A percentile compares a stretch with the other conserved stretches of the same genome.
phyloP scores from a whole-genome alignment of 2,113 vertebrate genomes.

The Sebastes fasciatus region DNA sequence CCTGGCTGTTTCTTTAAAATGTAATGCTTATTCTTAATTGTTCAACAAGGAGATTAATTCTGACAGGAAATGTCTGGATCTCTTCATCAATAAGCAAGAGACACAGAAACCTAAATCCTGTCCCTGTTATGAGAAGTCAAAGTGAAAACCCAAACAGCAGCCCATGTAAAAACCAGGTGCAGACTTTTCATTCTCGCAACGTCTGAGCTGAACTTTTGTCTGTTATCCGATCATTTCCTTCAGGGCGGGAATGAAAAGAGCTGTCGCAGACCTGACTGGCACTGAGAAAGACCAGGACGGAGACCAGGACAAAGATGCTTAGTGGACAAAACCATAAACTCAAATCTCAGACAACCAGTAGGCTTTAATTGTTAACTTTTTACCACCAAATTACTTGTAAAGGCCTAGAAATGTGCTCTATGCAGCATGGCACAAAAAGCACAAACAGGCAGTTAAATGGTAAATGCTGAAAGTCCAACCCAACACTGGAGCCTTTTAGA shows the following conservation, averaged over 20 bases:
- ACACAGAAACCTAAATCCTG: slow-evolving; percentile 48
- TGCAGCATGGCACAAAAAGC: slow-evolving; percentile 32
- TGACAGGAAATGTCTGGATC: slow-evolving; percentile 42
- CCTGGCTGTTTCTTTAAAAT: slow-evolving; percentile 15
- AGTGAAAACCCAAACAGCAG: slow-evolving; percentile 51
- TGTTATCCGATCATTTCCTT: slow-evolving; percentile 55
- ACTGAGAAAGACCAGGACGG: slow-evolving; percentile 67
- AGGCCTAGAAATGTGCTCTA: slow-evolving; percentile 13
- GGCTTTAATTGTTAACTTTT: slow-evolving; percentile 27
- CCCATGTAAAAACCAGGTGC: slow-evolving; percentile 70
- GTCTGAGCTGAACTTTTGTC: slow-evolving; percentile 43
- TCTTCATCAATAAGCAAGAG: slow-evolving; percentile 17
- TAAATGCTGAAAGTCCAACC: slow-evolving; percentile 32
- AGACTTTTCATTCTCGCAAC: slow-evolving; percentile 54
- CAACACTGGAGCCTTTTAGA: slow-evolving; percentile 48
- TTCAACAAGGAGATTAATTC: slow-evolving; percentile 6
- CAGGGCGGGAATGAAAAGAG: slow-evolving; percentile 51
- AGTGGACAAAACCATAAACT: slow-evolving; percentile 40
- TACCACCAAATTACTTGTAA: slow-evolving; percentile 7
- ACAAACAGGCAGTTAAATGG: slow-evolving; percentile 3
- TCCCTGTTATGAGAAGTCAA: slow-evolving; percentile 53
- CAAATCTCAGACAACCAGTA: slow-evolving; percentile 17
- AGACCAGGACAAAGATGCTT: slow-evolving; percentile 16
- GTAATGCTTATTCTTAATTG: background rate
- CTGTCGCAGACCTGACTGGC: slow-evolving; percentile 38